Percentiles rank a stretch among this genome's conserved stretches.
These are phyloP conservation scores for Chloropsis hardwickii DNA, from an alignment of 2,113 vertebrate genomes.

Conservation along the genomic window DNA sequence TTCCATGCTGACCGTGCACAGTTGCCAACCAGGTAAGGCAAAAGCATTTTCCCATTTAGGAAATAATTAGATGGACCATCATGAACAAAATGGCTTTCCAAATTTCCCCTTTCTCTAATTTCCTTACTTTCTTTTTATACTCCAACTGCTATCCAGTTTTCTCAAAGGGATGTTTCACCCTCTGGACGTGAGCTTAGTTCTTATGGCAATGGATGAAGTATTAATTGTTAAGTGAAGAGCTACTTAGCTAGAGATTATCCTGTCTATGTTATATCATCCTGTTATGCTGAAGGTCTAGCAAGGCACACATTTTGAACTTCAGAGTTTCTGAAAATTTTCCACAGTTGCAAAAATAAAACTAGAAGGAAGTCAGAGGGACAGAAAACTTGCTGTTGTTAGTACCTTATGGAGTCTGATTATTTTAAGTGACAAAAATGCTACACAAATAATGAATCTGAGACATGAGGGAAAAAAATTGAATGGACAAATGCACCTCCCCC, in stretches of 20 bases:
- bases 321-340: not conserved
- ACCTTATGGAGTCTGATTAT: not conserved
- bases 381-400: not conserved
- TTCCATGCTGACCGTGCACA: conserved; percentile 1
- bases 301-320: not conserved
- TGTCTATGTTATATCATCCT: not conserved
- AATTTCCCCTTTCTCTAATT: conserved; percentile 22
- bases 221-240: not conserved
- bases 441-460: not conserved
- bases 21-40: conserved; percentile 41
- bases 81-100: not conserved
- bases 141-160: not conserved
- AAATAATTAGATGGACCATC: conserved; percentile 46
- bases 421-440: not conserved
- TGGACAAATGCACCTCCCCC: not conserved
- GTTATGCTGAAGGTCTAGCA: not conserved
- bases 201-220: not conserved
- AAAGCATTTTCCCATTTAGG: conserved; percentile 46
- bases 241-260: not conserved
- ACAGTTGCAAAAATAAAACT: not conserved
- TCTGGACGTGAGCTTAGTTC: not conserved
- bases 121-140: not conserved
- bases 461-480: not conserved
- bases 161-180: not conserved
- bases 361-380: not conserved